A percentile compares a stretch with the other conserved stretches of the same genome.
These are phyloP conservation scores for Clepsis dumicolana DNA, from an alignment of 2,888 invertebrate species.

Conservation along the genomic window DNA sequence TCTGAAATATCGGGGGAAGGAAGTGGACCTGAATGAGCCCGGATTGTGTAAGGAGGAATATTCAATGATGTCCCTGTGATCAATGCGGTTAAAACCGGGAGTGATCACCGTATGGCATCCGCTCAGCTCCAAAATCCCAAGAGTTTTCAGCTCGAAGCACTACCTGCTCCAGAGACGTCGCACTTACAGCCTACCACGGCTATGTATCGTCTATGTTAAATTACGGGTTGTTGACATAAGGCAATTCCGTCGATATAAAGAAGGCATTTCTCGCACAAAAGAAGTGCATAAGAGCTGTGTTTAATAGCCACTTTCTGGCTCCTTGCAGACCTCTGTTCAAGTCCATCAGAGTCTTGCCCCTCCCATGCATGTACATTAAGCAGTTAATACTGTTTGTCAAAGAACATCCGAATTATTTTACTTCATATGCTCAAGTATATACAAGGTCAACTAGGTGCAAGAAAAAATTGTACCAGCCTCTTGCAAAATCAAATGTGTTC, in stretches of 20 bases:
- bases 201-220: background rate
- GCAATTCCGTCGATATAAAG: background rate
- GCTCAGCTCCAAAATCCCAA: no score
- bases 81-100: no score
- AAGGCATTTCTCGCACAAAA: slow-evolving; percentile 5
- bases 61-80: no score
- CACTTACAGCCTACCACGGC: slow-evolving; percentile 3
- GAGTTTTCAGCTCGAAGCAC: no score
- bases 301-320: background rate
- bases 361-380: slow-evolving; percentile 3
- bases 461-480: no score
- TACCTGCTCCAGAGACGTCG: slow-evolving; percentile 1
- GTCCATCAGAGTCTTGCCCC: no score
- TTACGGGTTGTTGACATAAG: background rate
- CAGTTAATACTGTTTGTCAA: slow-evolving; percentile 1
- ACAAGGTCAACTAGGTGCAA: no score
- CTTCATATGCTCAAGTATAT: background rate
- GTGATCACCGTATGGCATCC: no score
- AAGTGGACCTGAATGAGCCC: no score
- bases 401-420: background rate
- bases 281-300: slow-evolving; percentile 16
- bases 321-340: slow-evolving; percentile 11
- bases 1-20: no score
- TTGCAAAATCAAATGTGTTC: background rate
- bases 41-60: no score